Percentiles rank a stretch among this genome's conserved stretches.
phyloP scores from a whole-genome alignment of 2,888 invertebrate species.

The Pteria penguin region DNA sequence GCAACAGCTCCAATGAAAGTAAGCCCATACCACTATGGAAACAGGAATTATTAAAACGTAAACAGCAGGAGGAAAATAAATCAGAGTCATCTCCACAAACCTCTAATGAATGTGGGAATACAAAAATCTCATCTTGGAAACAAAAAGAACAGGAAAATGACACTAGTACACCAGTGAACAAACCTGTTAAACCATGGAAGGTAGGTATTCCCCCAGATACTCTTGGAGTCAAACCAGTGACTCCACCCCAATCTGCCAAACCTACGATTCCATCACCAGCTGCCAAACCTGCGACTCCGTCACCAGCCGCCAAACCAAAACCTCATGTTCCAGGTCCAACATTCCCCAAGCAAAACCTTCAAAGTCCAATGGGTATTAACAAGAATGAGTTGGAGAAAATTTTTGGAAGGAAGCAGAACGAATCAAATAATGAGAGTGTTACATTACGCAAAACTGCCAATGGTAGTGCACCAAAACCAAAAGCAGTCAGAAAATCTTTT shows the following conservation, averaged over 20 bases:
- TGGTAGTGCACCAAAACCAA: neutral
- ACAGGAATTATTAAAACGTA: neutral
- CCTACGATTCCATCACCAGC: neutral
- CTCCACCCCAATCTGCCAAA: slow-evolving; percentile 2
- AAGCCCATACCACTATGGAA: neutral
- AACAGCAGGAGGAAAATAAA: neutral
- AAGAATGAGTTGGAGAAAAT: neutral
- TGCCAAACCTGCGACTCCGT: neutral
- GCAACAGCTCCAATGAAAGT: neutral
- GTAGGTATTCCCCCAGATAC: neutral
- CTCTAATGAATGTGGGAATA: neutral
- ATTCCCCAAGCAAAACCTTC: neutral
- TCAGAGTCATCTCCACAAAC: neutral
- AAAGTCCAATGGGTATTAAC: too few species aligned
- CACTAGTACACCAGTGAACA: neutral
- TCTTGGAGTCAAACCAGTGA: too few species aligned
- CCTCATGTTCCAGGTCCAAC: neutral
- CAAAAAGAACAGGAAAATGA: neutral
- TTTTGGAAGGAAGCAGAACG: neutral
- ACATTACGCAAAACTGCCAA: neutral
- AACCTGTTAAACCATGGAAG: neutral
- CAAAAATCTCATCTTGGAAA: neutral
- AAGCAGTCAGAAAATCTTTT: slow-evolving; percentile 33
- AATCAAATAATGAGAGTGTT: neutral
- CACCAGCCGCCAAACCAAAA: slow-evolving; percentile 6